Percentiles rank a stretch among this genome's conserved stretches.
phyloP scores from a whole-genome alignment of 2,113 vertebrate genomes.

The Saccopteryx bilineata region DNA sequence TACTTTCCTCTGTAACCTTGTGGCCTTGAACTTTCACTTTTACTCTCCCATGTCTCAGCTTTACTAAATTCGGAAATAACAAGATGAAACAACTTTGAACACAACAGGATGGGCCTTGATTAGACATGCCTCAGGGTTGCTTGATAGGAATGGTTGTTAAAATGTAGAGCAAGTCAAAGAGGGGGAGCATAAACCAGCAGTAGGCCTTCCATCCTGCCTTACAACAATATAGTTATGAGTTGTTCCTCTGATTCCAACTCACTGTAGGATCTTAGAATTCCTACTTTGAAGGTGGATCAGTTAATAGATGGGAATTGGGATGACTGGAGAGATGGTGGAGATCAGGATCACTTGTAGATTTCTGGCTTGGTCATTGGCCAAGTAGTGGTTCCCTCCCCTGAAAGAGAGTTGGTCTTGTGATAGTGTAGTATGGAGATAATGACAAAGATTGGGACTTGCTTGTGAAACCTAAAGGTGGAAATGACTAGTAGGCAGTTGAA shows the following conservation, averaged over 20 bases:
- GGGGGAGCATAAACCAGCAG: rapidly evolving
- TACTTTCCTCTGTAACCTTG: neutral
- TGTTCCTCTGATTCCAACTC: neutral
- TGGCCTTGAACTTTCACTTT: constrained; percentile 42
- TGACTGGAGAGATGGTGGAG: neutral
- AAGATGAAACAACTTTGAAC: neutral
- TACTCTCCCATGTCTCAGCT: neutral
- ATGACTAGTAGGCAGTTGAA: neutral
- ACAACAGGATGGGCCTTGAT: neutral
- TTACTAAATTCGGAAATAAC: neutral
- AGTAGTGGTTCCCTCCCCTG: neutral
- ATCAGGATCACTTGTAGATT: neutral
- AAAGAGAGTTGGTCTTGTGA: neutral
- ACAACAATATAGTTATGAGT: rapidly evolving
- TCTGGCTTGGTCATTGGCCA: neutral
- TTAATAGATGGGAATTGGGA: neutral
- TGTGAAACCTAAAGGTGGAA: neutral
- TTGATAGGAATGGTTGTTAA: neutral
- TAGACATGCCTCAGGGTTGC: neutral
- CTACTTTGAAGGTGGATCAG: neutral
- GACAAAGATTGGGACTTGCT: neutral
- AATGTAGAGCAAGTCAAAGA: neutral
- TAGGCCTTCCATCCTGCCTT: neutral
- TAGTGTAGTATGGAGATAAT: neutral
- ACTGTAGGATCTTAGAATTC: neutral